Evolutionary conservation across 2,888 invertebrate species (phyloP).

Genomic region (Ommatoiulus sabulosus): DNA sequence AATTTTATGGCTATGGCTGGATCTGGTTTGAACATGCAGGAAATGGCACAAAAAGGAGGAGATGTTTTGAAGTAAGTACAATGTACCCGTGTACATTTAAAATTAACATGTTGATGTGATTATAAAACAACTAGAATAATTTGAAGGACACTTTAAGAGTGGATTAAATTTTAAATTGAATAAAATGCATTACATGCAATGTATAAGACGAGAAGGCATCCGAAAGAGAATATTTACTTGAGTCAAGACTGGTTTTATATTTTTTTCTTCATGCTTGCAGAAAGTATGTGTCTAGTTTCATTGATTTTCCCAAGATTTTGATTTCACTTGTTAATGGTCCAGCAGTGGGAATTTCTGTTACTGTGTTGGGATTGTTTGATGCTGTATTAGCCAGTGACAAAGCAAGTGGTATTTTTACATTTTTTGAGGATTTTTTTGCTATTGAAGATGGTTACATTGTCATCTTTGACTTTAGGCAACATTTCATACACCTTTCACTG

Average conservation of each 20-base stretch:
- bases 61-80: conserved; percentile 53
- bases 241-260: neutral
- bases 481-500: conserved; percentile 88
- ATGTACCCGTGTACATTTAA: neutral
- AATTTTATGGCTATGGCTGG: conserved; percentile 67
- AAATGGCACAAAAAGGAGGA: conserved; percentile 51
- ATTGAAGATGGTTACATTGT: conserved; percentile 23
- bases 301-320: conserved; percentile 88
- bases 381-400: conserved; percentile 87
- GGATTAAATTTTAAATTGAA: too few species aligned
- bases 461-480: conserved; percentile 75
- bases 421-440: neutral
- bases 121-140: too few species aligned
- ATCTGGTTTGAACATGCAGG: neutral
- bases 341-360: conserved; percentile 90
- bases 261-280: conserved; percentile 67
- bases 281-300: conserved; percentile 79
- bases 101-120: too few species aligned
- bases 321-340: conserved; percentile 93
- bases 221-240: conserved; percentile 2
- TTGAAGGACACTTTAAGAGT: too few species aligned
- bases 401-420: conserved; percentile 69
- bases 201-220: neutral
- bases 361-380: conserved; percentile 87
- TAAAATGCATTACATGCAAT: too few species aligned